Evolutionary conservation across 2,797 vertebrate species (phyloP).

Genomic region (Tolypeutes matacus): DNA sequence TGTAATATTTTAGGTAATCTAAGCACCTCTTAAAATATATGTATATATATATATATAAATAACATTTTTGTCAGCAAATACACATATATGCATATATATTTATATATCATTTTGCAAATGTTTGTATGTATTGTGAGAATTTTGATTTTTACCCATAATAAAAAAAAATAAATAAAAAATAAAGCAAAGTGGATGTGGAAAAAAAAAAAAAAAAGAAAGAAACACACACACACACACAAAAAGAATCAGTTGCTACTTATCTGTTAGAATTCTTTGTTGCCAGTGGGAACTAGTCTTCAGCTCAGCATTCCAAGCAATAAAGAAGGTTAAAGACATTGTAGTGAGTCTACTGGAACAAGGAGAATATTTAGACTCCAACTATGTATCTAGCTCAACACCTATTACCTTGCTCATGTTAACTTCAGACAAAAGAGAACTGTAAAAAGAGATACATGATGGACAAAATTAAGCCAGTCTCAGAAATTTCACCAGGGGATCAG

Average conservation of each 20-base stretch:
- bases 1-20: too few relatives aligned
- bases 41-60: too few relatives aligned
- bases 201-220: too few relatives aligned
- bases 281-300: neutral
- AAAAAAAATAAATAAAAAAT: too few relatives aligned
- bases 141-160: too few relatives aligned
- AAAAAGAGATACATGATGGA: neutral
- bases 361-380: neutral
- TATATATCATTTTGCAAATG: too few relatives aligned
- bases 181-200: too few relatives aligned
- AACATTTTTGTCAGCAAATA: too few relatives aligned
- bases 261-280: constrained; percentile 20
- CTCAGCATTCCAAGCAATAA: neutral
- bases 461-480: neutral
- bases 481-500: neutral
- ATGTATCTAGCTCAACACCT: neutral
- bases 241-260: neutral
- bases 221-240: too few relatives aligned
- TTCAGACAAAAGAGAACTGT: neutral
- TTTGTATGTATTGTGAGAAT: too few relatives aligned
- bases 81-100: too few relatives aligned
- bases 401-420: neutral
- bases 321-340: neutral
- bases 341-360: neutral
- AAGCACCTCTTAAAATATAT: too few relatives aligned